Percentiles rank a stretch among this genome's conserved stretches.
Evolutionary conservation across 2,797 vertebrate species (phyloP).

Genomic region (Tokudaia tokunoshimensis): DNA sequence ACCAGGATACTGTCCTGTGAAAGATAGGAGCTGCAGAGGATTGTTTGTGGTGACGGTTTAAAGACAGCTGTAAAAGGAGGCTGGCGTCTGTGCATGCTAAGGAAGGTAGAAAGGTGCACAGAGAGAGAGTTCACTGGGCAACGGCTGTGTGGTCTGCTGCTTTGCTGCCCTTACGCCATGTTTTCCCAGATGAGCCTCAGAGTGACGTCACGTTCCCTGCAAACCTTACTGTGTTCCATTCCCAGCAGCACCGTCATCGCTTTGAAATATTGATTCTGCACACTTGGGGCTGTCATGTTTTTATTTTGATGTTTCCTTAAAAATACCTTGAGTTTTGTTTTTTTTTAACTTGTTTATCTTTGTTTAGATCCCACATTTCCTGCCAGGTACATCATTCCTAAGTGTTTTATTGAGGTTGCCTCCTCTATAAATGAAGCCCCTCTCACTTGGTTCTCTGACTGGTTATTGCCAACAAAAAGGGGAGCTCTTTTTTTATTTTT

Average conservation of each 20-base stretch:
- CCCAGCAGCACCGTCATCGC: not conserved
- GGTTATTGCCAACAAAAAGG: not conserved
- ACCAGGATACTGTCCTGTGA: not conserved
- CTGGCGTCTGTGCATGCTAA: not conserved
- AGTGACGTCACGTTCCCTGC: not conserved
- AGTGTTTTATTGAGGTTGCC: not conserved
- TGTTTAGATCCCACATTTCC: not conserved
- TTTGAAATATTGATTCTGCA: not conserved
- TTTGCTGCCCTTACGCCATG: rapidly evolving
- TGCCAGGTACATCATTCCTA: not conserved
- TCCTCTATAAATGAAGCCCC: not conserved
- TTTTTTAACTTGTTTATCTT: not conserved
- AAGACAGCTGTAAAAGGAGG: not conserved
- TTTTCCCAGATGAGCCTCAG: not conserved
- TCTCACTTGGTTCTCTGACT: not conserved
- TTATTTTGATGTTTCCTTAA: not conserved
- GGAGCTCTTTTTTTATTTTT: not conserved
- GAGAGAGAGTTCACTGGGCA: not conserved
- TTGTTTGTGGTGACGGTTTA: not conserved
- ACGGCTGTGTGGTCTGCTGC: not conserved
- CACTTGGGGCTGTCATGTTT: not conserved
- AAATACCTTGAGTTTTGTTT: not conserved
- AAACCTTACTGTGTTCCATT: not conserved
- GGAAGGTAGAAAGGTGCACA: not conserved
- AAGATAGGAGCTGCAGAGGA: not conserved